Base-by-base conservation (phyloP, 2,888 invertebrate genomes). In the Ethmia dodecea region DNA sequence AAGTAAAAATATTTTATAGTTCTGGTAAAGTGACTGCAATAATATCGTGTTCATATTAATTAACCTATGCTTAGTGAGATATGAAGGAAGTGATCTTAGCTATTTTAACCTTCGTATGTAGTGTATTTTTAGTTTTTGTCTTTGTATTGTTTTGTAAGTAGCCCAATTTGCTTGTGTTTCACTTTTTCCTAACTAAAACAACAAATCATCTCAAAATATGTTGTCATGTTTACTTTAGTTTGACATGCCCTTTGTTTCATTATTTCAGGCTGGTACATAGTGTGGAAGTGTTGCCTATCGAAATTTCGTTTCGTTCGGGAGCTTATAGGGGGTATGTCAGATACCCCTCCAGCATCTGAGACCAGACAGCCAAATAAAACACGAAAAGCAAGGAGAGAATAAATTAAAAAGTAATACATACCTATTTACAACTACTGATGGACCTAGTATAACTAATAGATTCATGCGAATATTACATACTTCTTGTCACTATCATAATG, bases 251-350 rank as follows among this genome's bases (percentile, higher is more conserved):
- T 9, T 24, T 18, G 18, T 35, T 36, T 59, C 64, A 70, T 75
- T 79, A 66, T 90, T 90, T 2, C 78, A 96, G 96, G 95, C 62
- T 96, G 96, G 96, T 95, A 92, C 74, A 88, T 95, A 41, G 94
- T 96, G 49, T 97, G 96, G 96, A 95, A 93, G 79, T 90, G 95
- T 49, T 95, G 96, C 75, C 81, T 97, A 36, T 94, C 94, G 11
- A 91, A 94, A 61, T 97, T 96, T 75, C 91, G 93, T 50, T 94
- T 97, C 64, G 93, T 97, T 5, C 89, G 94, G 40, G 96, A 97
- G 72, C 87, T 97, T 20, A 73, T 95, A 42, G 94, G 94, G 60
- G 93, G 92, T 53, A 88, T 89, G 76, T 87, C 88, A 49, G 89
- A 89, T 76, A 90, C 88, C 45, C 91, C 92, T 49, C 89, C 89